Evolutionary conservation across 1,140 invertebrate species (phyloP).

Genomic region (Apis mellifera): Amel_HAv3.1 CM009942.2:9126501-9127000

Average conservation of each 20-base stretch:
- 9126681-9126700: too few relatives aligned
- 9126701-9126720: too few relatives aligned
- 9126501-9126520: too few relatives aligned
- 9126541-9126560: neutral
- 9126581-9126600: neutral
- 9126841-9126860: neutral
- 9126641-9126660: too few relatives aligned
- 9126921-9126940: constrained; percentile 18
- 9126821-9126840: neutral
- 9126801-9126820: too few relatives aligned
- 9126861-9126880: constrained; percentile 38
- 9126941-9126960: constrained; percentile 38
- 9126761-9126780: too few relatives aligned
- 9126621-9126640: neutral
- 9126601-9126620: neutral
- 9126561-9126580: neutral
- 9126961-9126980: constrained; percentile 49
- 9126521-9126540: neutral
- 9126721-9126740: too few relatives aligned
- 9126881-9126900: constrained; percentile 33
- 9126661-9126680: too few relatives aligned
- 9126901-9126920: constrained; percentile 42
- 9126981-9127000: constrained; percentile 25
- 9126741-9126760: too few relatives aligned
- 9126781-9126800: too few relatives aligned